Base-by-base conservation (phyloP, 2,888 invertebrate genomes). In the Sarcophaga rosellei region DNA sequence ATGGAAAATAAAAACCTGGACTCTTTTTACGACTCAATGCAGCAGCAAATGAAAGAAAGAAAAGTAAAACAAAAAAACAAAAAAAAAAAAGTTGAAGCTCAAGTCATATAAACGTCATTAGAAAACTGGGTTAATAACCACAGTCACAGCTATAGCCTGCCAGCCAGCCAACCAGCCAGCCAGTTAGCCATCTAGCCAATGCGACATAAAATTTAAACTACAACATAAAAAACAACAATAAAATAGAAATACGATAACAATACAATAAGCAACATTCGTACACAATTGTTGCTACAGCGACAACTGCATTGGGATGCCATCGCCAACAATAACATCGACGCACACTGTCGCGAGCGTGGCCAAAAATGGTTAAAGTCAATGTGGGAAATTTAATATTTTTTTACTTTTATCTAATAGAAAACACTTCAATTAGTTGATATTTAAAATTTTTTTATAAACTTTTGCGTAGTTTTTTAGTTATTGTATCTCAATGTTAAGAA, bases 61-160 rank as follows among this genome's bases (percentile, higher is more conserved):
- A 53, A 12, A 75, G 47, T 65, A 75, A 59, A 75, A 81, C 0
- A 66, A 76, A 70, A 70, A 65, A 69, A 53, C 57, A 44, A 68
- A 20, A 68, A 53, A 62, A 21, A 21, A 69, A 47, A 76, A 45
- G 57, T n/a, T 20, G n/a, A 45, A 57, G 59, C 17, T 44, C 21
- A 53, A 79, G 15, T 20, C 20, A 74, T 70, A 66, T 63, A 84
- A 82, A 76, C 75, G 79, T 80, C 73, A 79, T 63, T 80, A 69
- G 59, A 73, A 82, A 87, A 81, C 83, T 87, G 83, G 87, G 87
- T 87, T 87, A 87, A 85, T 85, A 85, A 85, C 85, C 82, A 82
- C 17, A 53, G 53, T 17, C 35, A 35, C 35, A 35, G 35, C 35
- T 10, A 35, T 53, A 53, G 53, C 53, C 53, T 15, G 15, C 0